Base-by-base conservation (phyloP, 2,888 invertebrate genomes). In the Rhabditoides inermis region DNA sequence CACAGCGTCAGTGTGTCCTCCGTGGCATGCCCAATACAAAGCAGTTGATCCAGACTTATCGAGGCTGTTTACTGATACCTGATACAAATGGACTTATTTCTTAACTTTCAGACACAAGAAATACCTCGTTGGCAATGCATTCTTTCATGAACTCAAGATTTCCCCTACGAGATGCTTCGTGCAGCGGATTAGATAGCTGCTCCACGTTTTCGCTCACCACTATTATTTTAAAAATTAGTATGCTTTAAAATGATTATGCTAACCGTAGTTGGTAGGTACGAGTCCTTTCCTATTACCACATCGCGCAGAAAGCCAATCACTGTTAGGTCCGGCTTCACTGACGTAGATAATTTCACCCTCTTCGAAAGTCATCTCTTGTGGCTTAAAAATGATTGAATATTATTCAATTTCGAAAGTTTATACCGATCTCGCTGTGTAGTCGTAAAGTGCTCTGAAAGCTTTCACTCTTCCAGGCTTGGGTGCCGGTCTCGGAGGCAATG, bases 31-130 rank as follows among this genome's bases (percentile, higher is more conserved):
- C 84, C 84, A 85, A 70, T 84, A 84, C 6, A 85, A 71, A 4
- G 84, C 81, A n/a, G 83, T 84, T 45, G 83, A 83, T 4, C 84
- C 84, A 27, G 84, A 82, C 62, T 83, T 82, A 75, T 85, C 84
- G 60, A 85, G 76, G 36, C 83, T 81, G 64, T 84, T 84, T 15
- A 83, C 82, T 2, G 84, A 84, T 15, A 82, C 80, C 80, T 81
- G 53, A 15, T 10, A 2, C 10, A 3, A 25, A 22, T 32, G 35
- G n/a, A 32, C 7, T 32, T 32, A 7, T 32, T 32, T 15, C 15
- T 32, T 32, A 32, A 32, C 10, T 32, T 15, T 32, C 35, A 32
- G 10, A 12, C 7, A n/a, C 27, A n/a, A 46, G 22, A 42, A 68
- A 58, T 53, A 84, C 84, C 54, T 82, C 81, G 73, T 84, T 82